Evolutionary conservation across 2,113 vertebrate genomes (phyloP), one percentile per base, ranked within the genome.

Genomic region (Pelecanus crispus): DNA sequence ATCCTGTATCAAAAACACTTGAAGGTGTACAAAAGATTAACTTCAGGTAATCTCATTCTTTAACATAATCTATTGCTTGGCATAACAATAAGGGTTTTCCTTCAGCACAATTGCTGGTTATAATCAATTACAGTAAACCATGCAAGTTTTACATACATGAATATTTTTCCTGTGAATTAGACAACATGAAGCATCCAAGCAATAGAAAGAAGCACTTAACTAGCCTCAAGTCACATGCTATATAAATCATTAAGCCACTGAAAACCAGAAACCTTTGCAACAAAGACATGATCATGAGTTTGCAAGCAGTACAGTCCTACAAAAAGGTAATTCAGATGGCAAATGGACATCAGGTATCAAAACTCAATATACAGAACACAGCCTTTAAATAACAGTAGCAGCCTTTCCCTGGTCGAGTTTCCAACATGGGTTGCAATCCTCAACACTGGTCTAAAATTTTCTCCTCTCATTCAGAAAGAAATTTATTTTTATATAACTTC

Each of bases 401-500:
- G 24, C 25, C 53, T 72, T 72, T 61, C 40, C n/a, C 47, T 58
- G 13, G 25, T 53, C 40, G 61, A 10, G 13, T 85, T 85, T 90
- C 90, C 83, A 87, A 78, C 72, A 61, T 24, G 32, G 6, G 15
- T 40, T 78, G 29, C 32, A 89, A 63, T 73, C 20, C 47, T 72
- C 58, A 72, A 80, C 20, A 62, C 4, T 6, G 9, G 34, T 34
- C 45, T 94, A 86, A 96, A 95, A 93, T 45, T 85, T 86, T 96
- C 86, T 91, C 62, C 66, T 59, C 42, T 96, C 88, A 86, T 89
- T 97, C 93, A 72, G 90, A 88, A 95, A 95, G 31, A 92, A 91
- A 95, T 91, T 91, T 81, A 91, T 93, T 97, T 96, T 95, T 96
- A 95, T 42, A 11, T 96, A 92, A 94, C 94, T 95, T 93, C 82